These are phyloP conservation scores for Rhinoptilus africanus DNA, from an alignment of 2,113 vertebrate species.

Conservation along the genomic window DNA sequence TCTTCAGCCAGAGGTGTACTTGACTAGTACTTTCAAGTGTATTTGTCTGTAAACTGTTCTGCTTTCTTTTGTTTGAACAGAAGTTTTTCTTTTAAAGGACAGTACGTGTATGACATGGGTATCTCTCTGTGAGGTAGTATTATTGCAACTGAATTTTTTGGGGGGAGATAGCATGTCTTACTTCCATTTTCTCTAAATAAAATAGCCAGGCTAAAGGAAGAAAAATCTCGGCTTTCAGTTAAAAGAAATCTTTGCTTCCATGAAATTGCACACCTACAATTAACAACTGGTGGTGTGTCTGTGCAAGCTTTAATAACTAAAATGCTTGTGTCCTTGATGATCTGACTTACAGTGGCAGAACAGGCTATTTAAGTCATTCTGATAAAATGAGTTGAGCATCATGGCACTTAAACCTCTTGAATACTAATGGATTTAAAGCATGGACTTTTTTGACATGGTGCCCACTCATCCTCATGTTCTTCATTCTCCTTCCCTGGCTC, in stretches of 20 bases:
- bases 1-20: neutral
- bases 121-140: neutral
- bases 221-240: neutral
- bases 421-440: neutral
- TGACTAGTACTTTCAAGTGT: neutral
- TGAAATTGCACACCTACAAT: neutral
- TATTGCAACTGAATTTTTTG: neutral
- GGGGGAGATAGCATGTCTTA: neutral
- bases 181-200: neutral
- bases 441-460: neutral
- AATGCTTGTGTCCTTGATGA: neutral
- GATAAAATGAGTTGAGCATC: neutral
- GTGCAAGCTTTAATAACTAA: neutral
- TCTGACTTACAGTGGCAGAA: neutral
- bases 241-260: neutral
- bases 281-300: neutral
- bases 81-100: neutral
- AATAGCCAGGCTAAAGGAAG: neutral
- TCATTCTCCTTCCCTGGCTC: neutral
- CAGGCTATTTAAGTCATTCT: neutral
- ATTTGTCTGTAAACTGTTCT: neutral
- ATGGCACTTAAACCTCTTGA: slow-evolving; percentile 7
- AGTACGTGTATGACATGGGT: neutral
- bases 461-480: neutral
- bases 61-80: neutral